phyloP scores from a whole-genome alignment of 2,888 invertebrate species.

The Prosopocoilus inquinatus region DNA sequence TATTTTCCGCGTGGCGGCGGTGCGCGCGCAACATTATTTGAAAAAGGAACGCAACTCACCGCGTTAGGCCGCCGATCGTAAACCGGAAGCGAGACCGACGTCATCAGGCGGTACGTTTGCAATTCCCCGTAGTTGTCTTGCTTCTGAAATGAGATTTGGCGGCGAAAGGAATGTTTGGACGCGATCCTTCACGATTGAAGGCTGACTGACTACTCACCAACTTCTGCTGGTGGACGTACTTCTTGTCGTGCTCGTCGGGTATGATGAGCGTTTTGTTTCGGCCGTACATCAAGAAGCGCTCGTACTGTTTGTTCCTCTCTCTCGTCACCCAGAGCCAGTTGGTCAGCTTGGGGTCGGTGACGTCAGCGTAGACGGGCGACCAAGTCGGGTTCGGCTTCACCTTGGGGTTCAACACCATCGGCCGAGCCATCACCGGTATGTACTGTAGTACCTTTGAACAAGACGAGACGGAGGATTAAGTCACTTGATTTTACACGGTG shows the following conservation, averaged over 20 bases:
- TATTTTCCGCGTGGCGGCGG: no score
- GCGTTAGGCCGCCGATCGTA: conserved; percentile 84
- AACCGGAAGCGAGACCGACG: conserved; percentile 90
- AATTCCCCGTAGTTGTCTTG: conserved; percentile 62
- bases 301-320: conserved; percentile 76
- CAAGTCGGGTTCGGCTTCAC: conserved; percentile 86
- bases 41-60: conserved; percentile 56
- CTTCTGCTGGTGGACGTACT: conserved; percentile 56
- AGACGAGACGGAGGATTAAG: conserved; percentile 21
- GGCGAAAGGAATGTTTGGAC: background rate
- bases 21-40: background rate
- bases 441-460: conserved; percentile 69
- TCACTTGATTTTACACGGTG: background rate
- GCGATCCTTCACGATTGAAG: no score
- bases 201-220: conserved; percentile 41
- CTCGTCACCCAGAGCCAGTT: conserved; percentile 87
- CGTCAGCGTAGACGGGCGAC: conserved; percentile 95
- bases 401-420: conserved; percentile 82
- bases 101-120: conserved; percentile 80
- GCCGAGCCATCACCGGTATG: conserved; percentile 94
- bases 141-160: conserved; percentile 48
- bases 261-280: conserved; percentile 60
- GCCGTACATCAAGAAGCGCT: conserved; percentile 68
- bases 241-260: conserved; percentile 63
- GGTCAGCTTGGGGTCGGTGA: conserved; percentile 86